Evolutionary conservation across 2,113 vertebrate genomes (phyloP).

Genomic region (Saccopteryx leptura): DNA sequence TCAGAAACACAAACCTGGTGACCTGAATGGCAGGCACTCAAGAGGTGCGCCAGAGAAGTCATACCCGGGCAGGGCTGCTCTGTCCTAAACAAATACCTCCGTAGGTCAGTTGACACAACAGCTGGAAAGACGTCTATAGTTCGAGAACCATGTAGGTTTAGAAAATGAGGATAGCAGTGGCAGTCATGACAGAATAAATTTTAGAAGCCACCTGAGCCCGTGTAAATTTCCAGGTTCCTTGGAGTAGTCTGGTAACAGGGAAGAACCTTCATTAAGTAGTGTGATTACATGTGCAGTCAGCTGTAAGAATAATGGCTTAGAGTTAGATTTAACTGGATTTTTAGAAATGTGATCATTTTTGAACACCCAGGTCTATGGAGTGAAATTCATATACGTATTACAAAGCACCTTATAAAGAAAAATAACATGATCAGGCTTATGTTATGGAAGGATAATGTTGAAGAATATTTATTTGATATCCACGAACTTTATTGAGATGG

Average conservation of each 20-base stretch:
- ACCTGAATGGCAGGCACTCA: neutral
- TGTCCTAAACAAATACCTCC: neutral
- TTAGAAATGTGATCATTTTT: neutral
- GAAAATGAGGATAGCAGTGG: neutral
- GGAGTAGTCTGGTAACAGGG: neutral
- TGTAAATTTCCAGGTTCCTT: neutral
- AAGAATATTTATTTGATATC: neutral
- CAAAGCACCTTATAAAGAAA: constrained; percentile 28
- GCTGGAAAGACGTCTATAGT: neutral
- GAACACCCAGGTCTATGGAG: neutral
- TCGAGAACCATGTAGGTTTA: neutral
- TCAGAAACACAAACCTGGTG: neutral
- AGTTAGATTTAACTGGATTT: constrained; percentile 6
- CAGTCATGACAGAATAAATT: neutral
- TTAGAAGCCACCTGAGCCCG: neutral
- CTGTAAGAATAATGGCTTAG: neutral
- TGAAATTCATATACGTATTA: neutral
- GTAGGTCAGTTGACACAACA: neutral
- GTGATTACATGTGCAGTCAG: constrained; percentile 10
- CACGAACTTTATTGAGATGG: neutral
- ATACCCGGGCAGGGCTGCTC: neutral
- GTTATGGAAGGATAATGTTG: neutral
- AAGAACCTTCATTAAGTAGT: neutral
- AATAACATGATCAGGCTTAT: neutral
- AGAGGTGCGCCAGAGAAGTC: neutral